Base-by-base conservation (phyloP, 2,888 invertebrate genomes). In the Mycalesis mineus region DNA sequence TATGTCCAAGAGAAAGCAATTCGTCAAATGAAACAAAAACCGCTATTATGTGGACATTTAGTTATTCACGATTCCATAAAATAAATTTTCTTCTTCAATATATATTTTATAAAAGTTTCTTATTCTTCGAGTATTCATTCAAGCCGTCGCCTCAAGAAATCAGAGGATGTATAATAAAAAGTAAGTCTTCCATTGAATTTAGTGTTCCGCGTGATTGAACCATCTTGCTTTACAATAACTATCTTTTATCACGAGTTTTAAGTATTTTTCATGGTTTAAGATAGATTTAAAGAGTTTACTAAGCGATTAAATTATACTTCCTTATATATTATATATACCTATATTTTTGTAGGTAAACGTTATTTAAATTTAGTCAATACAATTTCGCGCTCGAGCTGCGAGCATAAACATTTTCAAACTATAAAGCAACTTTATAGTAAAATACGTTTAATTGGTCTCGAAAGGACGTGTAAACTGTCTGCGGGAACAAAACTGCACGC, bases 171-270 rank as follows among this genome's bases (percentile, higher is more conserved):
- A 61, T 55, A 60, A 22, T 22, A 22, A 22, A 59, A 57, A 57
- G 53, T 58, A 45, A 52, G 60, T 60, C 60, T 55, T 57, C 62
- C 60, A 58, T 62, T 60, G 55, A 60, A 60, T 49, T 55, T 59
- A 45, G 51, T 47, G 58, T 45, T 50, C 55, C 28, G 49, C 22
- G 36, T 62, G 60, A 62, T 62, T 62, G 62, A 60, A 41, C 49
- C 45, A 37, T 62, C 62, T 60, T 55, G 54, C 54, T 59, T 31
- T 55, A 59, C 59, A 59, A 52, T 59, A 55, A 51, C 31, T 48
- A 48, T 56, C 39, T 53, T 45, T 54, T 40, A 39, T 45, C 33
- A 45, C 49, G 36, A 44, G 31, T 42, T 33, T 17, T 14, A 49
- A 53, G 39, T 47, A 42, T 47, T 47, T 14, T 33, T 47, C 31